Percentiles rank a stretch among this genome's conserved stretches.
Evolutionary conservation across 2,888 invertebrate species (phyloP).

Genomic region (Mamestra brassicae): DNA sequence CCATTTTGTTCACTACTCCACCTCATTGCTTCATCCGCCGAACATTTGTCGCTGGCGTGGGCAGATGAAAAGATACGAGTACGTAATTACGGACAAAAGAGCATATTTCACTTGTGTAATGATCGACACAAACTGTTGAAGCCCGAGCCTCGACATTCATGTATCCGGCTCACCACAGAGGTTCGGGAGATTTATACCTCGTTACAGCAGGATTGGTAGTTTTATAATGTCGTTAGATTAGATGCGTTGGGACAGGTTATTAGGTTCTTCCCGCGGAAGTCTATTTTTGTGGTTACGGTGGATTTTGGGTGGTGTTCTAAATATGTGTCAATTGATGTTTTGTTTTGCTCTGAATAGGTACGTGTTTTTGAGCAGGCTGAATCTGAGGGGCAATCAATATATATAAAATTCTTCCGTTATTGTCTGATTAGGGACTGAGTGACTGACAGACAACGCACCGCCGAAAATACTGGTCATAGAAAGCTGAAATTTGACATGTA

Average conservation of each 20-base stretch:
- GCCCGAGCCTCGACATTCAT: conserved; percentile 53
- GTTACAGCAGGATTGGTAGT: conserved; percentile 31
- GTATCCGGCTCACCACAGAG: conserved; percentile 53
- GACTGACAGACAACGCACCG: too few species aligned
- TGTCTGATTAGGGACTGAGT: too few species aligned
- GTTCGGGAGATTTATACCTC: conserved; percentile 48
- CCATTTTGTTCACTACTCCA: background rate
- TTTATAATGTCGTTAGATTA: conserved; percentile 40
- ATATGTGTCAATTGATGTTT: conserved; percentile 19
- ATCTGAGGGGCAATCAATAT: too few species aligned
- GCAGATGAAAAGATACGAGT: conserved; percentile 59
- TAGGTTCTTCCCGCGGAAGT: conserved; percentile 18
- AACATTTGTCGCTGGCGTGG: conserved; percentile 53
- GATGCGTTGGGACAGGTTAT: conserved; percentile 19
- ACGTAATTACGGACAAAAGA: conserved; percentile 32
- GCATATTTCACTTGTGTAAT: conserved; percentile 48
- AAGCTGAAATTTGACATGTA: too few species aligned
- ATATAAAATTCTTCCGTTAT: too few species aligned
- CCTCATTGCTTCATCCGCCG: conserved; percentile 39
- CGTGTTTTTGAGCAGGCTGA: background rate
- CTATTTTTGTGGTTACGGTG: conserved; percentile 6
- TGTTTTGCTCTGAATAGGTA: conserved; percentile 3
- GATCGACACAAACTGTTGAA: conserved; percentile 50
- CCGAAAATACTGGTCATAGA: too few species aligned
- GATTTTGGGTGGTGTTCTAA: conserved; percentile 1